Evolutionary conservation across 1,140 invertebrate species (phyloP).

Genomic region (Oedothorax gibbosus): DNA sequence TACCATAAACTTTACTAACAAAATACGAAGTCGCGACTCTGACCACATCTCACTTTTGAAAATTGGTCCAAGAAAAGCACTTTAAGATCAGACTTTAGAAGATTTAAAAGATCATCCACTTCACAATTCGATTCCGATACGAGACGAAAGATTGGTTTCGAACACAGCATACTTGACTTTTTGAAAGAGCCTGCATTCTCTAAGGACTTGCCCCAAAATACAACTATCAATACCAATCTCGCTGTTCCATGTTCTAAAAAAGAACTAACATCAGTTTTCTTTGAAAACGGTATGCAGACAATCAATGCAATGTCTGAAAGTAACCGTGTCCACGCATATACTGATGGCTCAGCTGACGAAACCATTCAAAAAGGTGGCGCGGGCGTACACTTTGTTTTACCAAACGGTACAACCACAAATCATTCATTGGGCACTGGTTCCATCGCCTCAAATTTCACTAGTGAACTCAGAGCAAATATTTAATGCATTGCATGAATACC

Average conservation of each 20-base stretch:
- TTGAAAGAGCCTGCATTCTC: not conserved
- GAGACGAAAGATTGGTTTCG: constrained; percentile 15
- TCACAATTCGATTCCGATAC: constrained; percentile 15
- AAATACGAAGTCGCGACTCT: constrained; percentile 4
- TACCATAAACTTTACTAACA: constrained; percentile 29
- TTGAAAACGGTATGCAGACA: constrained; percentile 21
- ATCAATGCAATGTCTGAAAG: not conserved
- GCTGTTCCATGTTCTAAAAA: constrained; percentile 7
- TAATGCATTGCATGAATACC: no score
- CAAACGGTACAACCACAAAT: not conserved
- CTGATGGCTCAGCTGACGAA: not conserved
- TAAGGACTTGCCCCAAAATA: no score
- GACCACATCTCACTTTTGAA: not conserved
- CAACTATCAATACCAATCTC: no score
- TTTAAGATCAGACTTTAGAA: no score
- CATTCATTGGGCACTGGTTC: not conserved
- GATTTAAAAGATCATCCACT: not conserved
- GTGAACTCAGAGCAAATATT: no score
- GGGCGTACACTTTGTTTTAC: constrained; percentile 26
- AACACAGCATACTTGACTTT: constrained; percentile 6
- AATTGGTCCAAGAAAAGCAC: not conserved
- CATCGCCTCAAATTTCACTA: no score
- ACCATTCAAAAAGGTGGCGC: constrained; percentile 17
- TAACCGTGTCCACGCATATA: no score
- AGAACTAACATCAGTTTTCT: not conserved